Evolutionary conservation across 2,888 invertebrate species (phyloP).

Genomic region (Eristalis pertinax): DNA sequence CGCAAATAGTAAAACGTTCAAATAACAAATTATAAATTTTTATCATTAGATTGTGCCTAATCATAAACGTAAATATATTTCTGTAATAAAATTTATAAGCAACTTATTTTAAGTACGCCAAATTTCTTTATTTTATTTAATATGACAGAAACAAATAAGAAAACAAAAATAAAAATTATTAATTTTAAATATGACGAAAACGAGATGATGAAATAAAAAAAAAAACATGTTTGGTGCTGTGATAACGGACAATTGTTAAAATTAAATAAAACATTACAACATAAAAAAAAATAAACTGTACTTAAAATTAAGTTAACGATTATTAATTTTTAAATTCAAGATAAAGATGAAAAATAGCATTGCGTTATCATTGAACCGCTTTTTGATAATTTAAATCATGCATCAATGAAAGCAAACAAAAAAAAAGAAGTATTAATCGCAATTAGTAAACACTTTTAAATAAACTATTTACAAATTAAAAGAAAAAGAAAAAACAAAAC

Average conservation of each 20-base stretch:
- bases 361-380: conserved; percentile 46
- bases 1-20: conserved; percentile 61
- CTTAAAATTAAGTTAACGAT: conserved; percentile 47
- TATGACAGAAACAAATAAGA: conserved; percentile 30
- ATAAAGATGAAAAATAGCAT: conserved; percentile 29
- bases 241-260: conserved; percentile 75
- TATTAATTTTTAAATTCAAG: conserved; percentile 36
- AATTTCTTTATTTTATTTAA: conserved; percentile 38
- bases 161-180: conserved; percentile 38
- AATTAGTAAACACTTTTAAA: conserved; percentile 73
- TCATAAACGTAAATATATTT: conserved; percentile 67
- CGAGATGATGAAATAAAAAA: conserved; percentile 62
- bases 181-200: conserved; percentile 62
- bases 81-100: conserved; percentile 56
- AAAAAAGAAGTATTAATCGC: conserved; percentile 65
- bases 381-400: conserved; percentile 60
- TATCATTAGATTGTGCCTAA: conserved; percentile 71
- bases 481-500: conserved; percentile 66
- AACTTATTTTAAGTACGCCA: conserved; percentile 50
- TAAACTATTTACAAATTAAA: conserved; percentile 73
- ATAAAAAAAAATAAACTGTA: conserved; percentile 41
- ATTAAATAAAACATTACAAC: conserved; percentile 56
- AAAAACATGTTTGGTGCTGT: conserved; percentile 75
- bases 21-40: conserved; percentile 65
- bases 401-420: conserved; percentile 42